A percentile compares a stretch with the other conserved stretches of the same genome.
phyloP scores from a whole-genome alignment of 2,797 vertebrate genomes.

The Phrynocephalus vlangalii region DNA sequence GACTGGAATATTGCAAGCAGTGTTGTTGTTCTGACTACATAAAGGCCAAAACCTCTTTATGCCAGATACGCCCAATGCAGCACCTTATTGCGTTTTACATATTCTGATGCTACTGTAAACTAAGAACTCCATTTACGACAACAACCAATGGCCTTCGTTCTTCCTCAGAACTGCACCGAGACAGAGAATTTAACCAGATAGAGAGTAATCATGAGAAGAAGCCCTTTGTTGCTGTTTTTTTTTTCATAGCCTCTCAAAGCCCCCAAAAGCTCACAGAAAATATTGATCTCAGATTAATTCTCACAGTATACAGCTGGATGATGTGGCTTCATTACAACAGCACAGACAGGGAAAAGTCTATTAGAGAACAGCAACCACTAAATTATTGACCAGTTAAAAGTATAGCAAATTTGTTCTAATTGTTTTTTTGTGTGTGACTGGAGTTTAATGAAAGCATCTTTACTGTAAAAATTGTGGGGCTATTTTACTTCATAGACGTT shows the following conservation, averaged over 20 bases:
- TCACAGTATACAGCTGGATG: slow-evolving; percentile 49
- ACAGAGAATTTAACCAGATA: neutral
- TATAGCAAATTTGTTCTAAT: slow-evolving; percentile 74
- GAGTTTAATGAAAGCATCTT: slow-evolving; percentile 78
- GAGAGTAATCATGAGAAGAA: neutral
- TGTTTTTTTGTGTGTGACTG: slow-evolving; percentile 67
- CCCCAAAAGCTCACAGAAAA: slow-evolving; percentile 44
- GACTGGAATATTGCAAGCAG: neutral
- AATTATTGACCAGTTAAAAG: slow-evolving; percentile 77
- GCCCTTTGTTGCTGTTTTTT: slow-evolving; percentile 6
- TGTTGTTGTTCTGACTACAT: neutral
- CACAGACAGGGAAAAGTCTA: slow-evolving; percentile 70
- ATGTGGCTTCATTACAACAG: slow-evolving; percentile 40
- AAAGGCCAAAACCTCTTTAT: neutral
- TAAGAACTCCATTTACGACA: neutral
- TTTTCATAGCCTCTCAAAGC: neutral
- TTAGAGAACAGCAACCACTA: slow-evolving; percentile 73
- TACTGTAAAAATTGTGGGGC: slow-evolving; percentile 54
- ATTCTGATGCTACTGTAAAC: neutral
- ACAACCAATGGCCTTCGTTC: neutral
- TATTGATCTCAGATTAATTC: slow-evolving; percentile 64
- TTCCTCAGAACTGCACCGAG: neutral
- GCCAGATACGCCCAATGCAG: neutral
- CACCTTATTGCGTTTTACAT: neutral
- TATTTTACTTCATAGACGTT: slow-evolving; percentile 41